Evolutionary conservation across 2,113 vertebrate species (phyloP), one percentile per base, ranked within the genome.

Genomic region (Stegastes partitus): DNA sequence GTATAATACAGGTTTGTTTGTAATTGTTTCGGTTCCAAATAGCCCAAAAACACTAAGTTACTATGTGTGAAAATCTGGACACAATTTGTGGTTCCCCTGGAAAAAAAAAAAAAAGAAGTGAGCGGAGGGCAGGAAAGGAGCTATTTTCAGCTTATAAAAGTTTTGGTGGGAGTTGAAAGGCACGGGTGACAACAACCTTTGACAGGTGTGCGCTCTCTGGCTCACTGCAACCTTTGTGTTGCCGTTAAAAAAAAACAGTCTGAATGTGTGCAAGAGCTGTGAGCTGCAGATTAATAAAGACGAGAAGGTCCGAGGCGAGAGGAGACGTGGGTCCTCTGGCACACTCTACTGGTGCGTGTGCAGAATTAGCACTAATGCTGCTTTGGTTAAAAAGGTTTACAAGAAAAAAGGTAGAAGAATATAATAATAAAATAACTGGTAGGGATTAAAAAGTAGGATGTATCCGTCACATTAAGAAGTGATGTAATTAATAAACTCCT

Each of bases 21-120:
- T 76, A 83, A 88, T 90, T 86, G 84, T 89, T 87, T 84, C 79
- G n/a, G 55, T 58, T 88, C 87, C 81, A 90, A 90, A 90, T 87
- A 77, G 85, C 80, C 89, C 81, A 79, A 88, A 34, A 92, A 90
- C 85, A 85, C 85, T 59, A 71, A 75, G 81, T 90, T 89, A 90
- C 85, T 89, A 84, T 64, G 86, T 90, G 83, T 86, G 88, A 91
- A 88, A 92, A 82, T 83, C 68, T 91, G 88, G 87, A 87, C 76
- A 70, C 84, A 88, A 90, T 93, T 87, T 93, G 85, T 82, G 91
- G 86, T 87, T 88, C 70, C 59, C 45, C 31, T 50, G 31, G 26
- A 47, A 69, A 66, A 56, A 64, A 81, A 50, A 68, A 11, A 14
- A 54, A 14, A 54, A 69, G 21, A 66, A 65, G 69, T 3, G 19